A percentile compares a stretch with the other conserved stretches of the same genome.
Conservation (phyloP, 92 coral and sea anemone species). For the Epizoanthus rinbou region DNA sequence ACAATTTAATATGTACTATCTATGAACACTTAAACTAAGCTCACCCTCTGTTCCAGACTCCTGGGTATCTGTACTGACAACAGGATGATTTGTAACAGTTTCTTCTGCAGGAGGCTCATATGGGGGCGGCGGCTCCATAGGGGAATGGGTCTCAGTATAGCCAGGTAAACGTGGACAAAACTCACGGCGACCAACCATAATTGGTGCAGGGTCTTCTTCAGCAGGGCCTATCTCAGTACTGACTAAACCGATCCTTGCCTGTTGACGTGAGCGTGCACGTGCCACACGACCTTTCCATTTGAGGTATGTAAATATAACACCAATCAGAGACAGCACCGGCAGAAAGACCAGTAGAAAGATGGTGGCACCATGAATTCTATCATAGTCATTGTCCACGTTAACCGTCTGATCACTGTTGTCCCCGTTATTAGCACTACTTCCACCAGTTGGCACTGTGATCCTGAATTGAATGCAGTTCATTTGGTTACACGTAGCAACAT, state of each 20-base stretch:
- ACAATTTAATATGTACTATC: no score
- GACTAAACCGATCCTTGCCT: neutral
- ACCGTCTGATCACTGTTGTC: neutral
- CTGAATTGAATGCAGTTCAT: neutral
- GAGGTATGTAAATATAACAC: slow-evolving; percentile 19
- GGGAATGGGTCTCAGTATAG: slow-evolving; percentile 12
- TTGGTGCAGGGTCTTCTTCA: slow-evolving; percentile 20
- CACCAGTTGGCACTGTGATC: neutral
- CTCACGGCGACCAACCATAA: neutral
- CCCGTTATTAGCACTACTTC: neutral
- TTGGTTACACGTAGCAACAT: neutral
- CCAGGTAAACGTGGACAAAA: slow-evolving; percentile 28
- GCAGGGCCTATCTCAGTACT: slow-evolving; percentile 26
- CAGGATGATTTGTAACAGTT: neutral
- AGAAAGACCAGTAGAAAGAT: slow-evolving; percentile 34
- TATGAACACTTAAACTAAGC: no score
- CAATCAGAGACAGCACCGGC: slow-evolving; percentile 27
- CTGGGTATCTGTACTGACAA: neutral
- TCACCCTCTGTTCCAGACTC: no score
- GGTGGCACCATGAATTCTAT: neutral
- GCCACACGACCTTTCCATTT: slow-evolving; percentile 35
- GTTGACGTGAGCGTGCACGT: neutral
- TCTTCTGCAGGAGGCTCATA: neutral
- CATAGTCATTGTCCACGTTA: neutral
- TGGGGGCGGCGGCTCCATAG: slow-evolving; percentile 41